Base-by-base conservation (phyloP, 1,140 invertebrate genomes). In the Centruroides sculpturatus region DNA sequence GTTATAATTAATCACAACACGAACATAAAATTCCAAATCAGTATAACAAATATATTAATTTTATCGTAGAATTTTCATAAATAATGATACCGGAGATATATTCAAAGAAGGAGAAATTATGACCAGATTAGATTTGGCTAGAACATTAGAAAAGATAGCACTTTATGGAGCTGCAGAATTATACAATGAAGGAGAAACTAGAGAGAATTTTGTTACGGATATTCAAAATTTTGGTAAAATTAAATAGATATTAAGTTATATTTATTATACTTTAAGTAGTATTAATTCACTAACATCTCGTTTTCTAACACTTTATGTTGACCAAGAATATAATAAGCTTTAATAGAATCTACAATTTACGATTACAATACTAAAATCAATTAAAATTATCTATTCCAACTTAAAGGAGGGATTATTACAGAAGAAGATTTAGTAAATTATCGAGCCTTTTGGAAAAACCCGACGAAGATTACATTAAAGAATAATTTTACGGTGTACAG, bases 1-100 rank as follows among this genome's bases (percentile, higher is more conserved):
- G 23, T 23, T 23, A 23, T 23, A 23, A 23, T 23, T 23, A 23
- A 23, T 23, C 23, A 23, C 23, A 23, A 23, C 23, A 23, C 78
- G 23, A 23, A 23, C 23, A 23, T 23, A 23, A 23, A 23, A 41
- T 41, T 41, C 23, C 23, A 23, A 23, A 23, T 23, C 23, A 23
- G 23, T 23, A 23, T 23, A 23, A 23, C 23, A 23, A 23, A 23
- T 23, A 23, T 23, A 23, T 23, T 23, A 23, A 0, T 80, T 47
- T 55, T 56, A 34, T 67, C 78, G 41, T 71, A 82, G 0, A 85
- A 50, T 68, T 7, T 77, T 75, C 50, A 66, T 73, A 13, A 73
- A 78, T 60, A 66, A 71, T 9, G 60, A 70, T 58, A 75, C 74
- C 0, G 67, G 67, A 5, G 13, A 69, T 46, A 47, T 74, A 5